Percentiles rank a stretch among this genome's conserved stretches.
phyloP scores from a whole-genome alignment of 2,113 vertebrate genomes.

The crab-eating macaque (Macaca fascicularis) region DNA sequence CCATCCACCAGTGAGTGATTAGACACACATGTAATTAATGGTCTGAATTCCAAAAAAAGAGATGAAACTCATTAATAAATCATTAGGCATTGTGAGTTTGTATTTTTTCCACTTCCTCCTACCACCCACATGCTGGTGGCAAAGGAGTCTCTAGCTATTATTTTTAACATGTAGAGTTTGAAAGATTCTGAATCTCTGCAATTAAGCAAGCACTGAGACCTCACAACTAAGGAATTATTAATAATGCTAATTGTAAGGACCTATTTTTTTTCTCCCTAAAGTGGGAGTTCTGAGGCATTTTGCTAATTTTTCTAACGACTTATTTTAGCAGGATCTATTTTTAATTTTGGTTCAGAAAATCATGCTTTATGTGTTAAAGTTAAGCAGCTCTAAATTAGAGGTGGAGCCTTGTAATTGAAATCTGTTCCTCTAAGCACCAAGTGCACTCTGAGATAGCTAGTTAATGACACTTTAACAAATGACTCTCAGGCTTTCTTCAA shows the following conservation, averaged over 20 bases:
- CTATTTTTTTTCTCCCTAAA: constrained; percentile 7
- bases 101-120: constrained; percentile 48
- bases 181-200: constrained; percentile 31
- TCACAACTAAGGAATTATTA: constrained; percentile 68
- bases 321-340: constrained; percentile 46
- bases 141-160: constrained; percentile 64
- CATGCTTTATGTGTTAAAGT: constrained; percentile 41
- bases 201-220: constrained; percentile 35
- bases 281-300: constrained; percentile 42
- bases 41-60: constrained; percentile 52
- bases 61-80: constrained; percentile 66
- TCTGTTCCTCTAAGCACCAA: background rate
- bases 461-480: background rate
- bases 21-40: constrained; percentile 71
- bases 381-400: constrained; percentile 46
- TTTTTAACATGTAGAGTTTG: constrained; percentile 69
- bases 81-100: constrained; percentile 54
- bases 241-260: constrained; percentile 43
- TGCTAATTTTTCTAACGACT: constrained; percentile 56
- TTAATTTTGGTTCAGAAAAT: constrained; percentile 44
- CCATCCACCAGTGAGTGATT: constrained; percentile 64
- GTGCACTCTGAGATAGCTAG: background rate
- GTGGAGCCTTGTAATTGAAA: background rate
- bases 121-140: constrained; percentile 57
- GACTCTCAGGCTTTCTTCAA: background rate